These are phyloP conservation scores for Lysiphlebus fabarum DNA, from an alignment of 1,140 invertebrate genomes.

Conservation along the genomic window DNA sequence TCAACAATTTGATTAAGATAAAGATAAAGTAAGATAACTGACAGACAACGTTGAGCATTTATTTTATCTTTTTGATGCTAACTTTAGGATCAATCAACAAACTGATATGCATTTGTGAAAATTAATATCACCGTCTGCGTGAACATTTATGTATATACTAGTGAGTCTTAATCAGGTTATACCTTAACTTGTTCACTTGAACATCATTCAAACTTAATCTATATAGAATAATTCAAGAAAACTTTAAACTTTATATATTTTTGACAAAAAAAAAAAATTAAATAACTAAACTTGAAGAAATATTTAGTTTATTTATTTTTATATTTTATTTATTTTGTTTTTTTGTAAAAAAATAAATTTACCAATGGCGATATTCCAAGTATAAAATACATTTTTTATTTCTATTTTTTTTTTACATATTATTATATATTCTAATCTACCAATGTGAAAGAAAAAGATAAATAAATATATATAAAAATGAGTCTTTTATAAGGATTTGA, in stretches of 20 bases:
- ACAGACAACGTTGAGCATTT: slow-evolving; percentile 28
- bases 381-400: no score
- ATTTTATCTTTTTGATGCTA: slow-evolving; percentile 31
- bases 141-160: slow-evolving; percentile 40
- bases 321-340: no score
- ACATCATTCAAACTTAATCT: slow-evolving; percentile 15
- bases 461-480: background rate
- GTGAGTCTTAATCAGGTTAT: slow-evolving; percentile 41
- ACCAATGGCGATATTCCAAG: no score
- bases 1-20: slow-evolving; percentile 10
- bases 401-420: no score
- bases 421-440: no score
- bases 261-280: slow-evolving; percentile 26
- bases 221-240: slow-evolving; percentile 26
- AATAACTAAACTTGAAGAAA: background rate
- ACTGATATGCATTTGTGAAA: slow-evolving; percentile 41
- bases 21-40: slow-evolving; percentile 10
- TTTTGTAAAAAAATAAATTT: no score
- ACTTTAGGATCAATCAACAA: slow-evolving; percentile 44
- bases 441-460: no score
- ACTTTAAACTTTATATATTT: slow-evolving; percentile 26
- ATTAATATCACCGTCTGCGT: slow-evolving; percentile 41
- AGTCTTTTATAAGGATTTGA: slow-evolving; percentile 42
- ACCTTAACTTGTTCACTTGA: slow-evolving; percentile 20
- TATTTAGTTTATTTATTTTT: no score